Conservation (phyloP, 2,797 vertebrate species). For the Garrulus glandarius region DNA sequence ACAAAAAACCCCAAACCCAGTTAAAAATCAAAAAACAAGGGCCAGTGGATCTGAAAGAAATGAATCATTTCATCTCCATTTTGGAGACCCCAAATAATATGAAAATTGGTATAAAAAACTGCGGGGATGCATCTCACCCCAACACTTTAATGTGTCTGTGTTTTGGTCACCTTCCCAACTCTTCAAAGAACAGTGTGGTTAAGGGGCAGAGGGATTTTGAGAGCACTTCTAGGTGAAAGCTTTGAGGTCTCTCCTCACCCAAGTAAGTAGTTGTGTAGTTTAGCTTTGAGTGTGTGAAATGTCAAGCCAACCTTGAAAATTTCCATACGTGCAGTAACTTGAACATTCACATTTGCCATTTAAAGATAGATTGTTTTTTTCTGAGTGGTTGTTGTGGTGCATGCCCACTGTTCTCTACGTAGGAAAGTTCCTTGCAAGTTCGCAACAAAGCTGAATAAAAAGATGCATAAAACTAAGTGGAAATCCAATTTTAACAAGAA, state of each 20-base stretch:
- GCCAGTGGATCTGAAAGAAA: not conserved
- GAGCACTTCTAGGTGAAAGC: not conserved
- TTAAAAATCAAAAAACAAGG: not conserved
- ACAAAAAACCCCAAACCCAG: not conserved
- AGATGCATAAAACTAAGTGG: not conserved
- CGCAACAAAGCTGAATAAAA: not conserved
- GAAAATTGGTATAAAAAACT: not conserved
- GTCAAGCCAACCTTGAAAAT: not conserved
- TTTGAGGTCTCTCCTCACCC: not conserved
- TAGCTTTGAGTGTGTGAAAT: not conserved
- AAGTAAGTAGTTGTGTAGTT: not conserved
- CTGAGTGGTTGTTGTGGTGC: not conserved
- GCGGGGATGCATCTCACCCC: not conserved
- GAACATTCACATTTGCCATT: not conserved
- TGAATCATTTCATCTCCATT: rapidly evolving
- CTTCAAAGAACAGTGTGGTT: not conserved
- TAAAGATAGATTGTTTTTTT: not conserved
- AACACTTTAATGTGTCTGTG: not conserved
- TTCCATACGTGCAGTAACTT: not conserved
- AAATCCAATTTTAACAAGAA: not conserved
- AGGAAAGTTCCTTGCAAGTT: not conserved
- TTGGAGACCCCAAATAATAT: not conserved
- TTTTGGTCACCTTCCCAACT: not conserved
- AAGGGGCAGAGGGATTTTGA: not conserved
- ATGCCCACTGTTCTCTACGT: not conserved